Percentiles rank a stretch among this genome's conserved stretches.
Conservation (phyloP, 2,888 invertebrate genomes). For the Osedax fenrisi region DNA sequence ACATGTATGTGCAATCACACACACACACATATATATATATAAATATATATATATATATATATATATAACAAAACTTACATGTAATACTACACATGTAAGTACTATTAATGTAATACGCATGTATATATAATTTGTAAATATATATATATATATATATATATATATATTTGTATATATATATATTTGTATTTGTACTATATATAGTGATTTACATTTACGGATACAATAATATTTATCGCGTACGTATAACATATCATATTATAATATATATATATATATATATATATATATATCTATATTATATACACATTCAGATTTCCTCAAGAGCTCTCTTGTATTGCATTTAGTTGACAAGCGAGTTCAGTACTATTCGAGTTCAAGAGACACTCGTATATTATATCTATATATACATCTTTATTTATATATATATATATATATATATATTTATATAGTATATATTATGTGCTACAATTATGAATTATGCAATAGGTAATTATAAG, state of each 20-base stretch:
- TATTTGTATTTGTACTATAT: not conserved
- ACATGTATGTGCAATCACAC: not conserved
- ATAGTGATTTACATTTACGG: not conserved
- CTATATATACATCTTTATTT: no score
- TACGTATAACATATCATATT: not conserved
- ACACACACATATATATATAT: not conserved
- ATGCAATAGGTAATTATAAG: no score
- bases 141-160: not conserved
- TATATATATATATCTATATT: not conserved
- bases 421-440: no score
- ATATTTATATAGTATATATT: no score
- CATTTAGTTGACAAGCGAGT: no score
- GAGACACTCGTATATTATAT: no score
- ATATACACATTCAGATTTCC: no score
- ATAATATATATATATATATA: not conserved
- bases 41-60: not conserved
- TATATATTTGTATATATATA: not conserved
- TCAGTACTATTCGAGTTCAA: no score
- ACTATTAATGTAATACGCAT: not conserved
- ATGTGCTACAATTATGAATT: no score
- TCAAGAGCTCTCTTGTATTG: no score
- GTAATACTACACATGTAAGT: not conserved
- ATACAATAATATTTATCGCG: not conserved
- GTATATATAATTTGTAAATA: not conserved
- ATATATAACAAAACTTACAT: not conserved